Percentiles rank a stretch among this genome's conserved stretches.
Conservation (phyloP, 2,113 vertebrate genomes). For the Cyprinodon brontotheroides region DNA sequence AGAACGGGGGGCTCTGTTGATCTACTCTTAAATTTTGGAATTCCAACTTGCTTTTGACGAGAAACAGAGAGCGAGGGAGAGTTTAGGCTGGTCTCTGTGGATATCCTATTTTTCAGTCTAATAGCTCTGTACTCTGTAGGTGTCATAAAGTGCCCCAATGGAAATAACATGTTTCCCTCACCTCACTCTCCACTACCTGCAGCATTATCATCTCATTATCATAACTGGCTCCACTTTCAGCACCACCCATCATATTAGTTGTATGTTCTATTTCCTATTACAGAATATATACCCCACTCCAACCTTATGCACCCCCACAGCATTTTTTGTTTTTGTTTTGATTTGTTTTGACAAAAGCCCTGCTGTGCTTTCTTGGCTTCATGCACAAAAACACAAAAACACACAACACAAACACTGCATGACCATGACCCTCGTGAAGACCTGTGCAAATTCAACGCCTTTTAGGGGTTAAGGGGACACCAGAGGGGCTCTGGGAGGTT, state of each 20-base stretch:
- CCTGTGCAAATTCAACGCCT: conserved; percentile 55
- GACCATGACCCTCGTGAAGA: conserved; percentile 61
- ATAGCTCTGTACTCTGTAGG: neutral
- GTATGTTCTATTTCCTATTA: conserved; percentile 47
- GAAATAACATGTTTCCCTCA: neutral
- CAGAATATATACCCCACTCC: conserved; percentile 25
- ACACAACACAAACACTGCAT: conserved; percentile 40
- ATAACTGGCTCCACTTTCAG: conserved; percentile 34
- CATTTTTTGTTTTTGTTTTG: conserved; percentile 47
- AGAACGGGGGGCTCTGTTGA: conserved; percentile 35
- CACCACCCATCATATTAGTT: conserved; percentile 45
- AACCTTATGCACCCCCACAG: conserved; percentile 51
- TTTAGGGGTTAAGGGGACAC: conserved; percentile 39
- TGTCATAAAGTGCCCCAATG: neutral
- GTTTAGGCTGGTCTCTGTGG: conserved; percentile 37
- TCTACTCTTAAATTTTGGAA: conserved; percentile 65
- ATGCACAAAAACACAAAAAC: conserved; percentile 38
- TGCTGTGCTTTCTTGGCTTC: conserved; percentile 56
- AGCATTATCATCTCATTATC: conserved; percentile 34
- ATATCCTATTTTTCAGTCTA: conserved; percentile 13
- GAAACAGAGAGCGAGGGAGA: conserved; percentile 15
- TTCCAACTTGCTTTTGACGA: conserved; percentile 13
- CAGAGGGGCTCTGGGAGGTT: conserved; percentile 52
- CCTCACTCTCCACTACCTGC: conserved; percentile 38
- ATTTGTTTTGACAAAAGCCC: conserved; percentile 67